Evolutionary conservation across 2,113 vertebrate species (phyloP), one percentile per base, ranked within the genome.

Genomic region (Fregetta grallaria): DNA sequence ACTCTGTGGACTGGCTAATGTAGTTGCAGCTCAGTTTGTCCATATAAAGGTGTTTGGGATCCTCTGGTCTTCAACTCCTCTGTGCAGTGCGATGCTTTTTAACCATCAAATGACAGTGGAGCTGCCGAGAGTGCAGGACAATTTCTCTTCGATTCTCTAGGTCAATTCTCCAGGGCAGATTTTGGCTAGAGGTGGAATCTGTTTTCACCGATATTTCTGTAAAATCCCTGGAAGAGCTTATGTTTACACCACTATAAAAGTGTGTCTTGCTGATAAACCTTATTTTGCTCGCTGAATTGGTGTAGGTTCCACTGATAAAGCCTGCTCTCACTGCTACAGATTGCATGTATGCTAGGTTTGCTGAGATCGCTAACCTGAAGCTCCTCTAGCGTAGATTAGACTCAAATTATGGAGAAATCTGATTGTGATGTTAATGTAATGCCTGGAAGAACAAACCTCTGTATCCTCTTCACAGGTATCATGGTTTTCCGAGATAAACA

Each of bases 21-120:
- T 26, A 36, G 7, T 15, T 62, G 32, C 20, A 74, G 81, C 52
- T 91, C 19, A 15, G 6, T 87, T 81, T 84, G 56, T 63, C 47
- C 50, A 6, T 7, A 63, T 34, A 25, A 71, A 91, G 9, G 7
- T 61, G 7, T 85, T 74, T 47, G 58, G 20, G 22, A 65, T 81
- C 27, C 20, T 72, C 77, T 78, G 42, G 21, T 72, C 29, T 56
- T 55, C 55, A 34, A 47, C 30, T 75, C 38, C 77, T 50, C 40
- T 21, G 11, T 61, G 66, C 52, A 68, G 49, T 0, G 0, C 3
- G 3, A 36, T 32, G 67, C 74, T 75, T 25, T 34, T 84, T 66
- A 76, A 32, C 23, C 62, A 61, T 27, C 50, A 30, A 0, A 32
- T 1, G 5, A 23, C 65, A 70, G 29, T 15, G 17, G 42, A 70